Base-by-base conservation (phyloP, 1,140 invertebrate genomes). In the Daktulosphaira vitifoliae region DNA sequence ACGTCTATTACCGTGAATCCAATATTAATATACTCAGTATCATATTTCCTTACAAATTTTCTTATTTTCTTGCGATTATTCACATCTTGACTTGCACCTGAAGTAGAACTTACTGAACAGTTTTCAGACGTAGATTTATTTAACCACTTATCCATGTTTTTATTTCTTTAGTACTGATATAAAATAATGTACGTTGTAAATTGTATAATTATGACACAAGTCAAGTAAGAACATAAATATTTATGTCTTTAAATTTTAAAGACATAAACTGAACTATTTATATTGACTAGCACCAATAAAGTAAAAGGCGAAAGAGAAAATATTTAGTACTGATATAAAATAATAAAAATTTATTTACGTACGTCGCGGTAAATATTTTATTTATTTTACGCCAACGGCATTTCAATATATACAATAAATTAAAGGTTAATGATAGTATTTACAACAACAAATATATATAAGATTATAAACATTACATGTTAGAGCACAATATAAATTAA, bases 311-410 rank as follows among this genome's bases (percentile, higher is more conserved):
- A 26, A 51, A 51, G 25, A 51, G 25, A 51, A 33, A 51, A 51
- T 51, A 51, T 51, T 51, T 51, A 51, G 26, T 51, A 51, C 25
- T 51, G 49, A 51, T 51, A 51, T 51, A 29, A 51, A 51, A 51
- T 51, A 51, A 51, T 51, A 23, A 66, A 16, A 51, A 51, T 59
- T 69, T 38, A 48, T 42, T 15, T 59, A 49, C 39, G 18, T 59
- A 48, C n/a, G n/a, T n/a, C n/a, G n/a, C n/a, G n/a, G n/a, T n/a
- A n/a, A n/a, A n/a, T n/a, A n/a, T n/a, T n/a, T n/a, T n/a, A n/a
- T n/a, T n/a, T n/a, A n/a, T n/a, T n/a, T n/a, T n/a, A n/a, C n/a
- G n/a, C n/a, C n/a, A n/a, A n/a, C n/a, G n/a, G n/a, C n/a, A n/a
- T n/a, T n/a, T n/a, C n/a, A n/a, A n/a, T n/a, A n/a, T n/a, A n/a